Evolutionary conservation across 2,797 vertebrate genomes (phyloP), one percentile per base, ranked within the genome.

Genomic region (Poliocrania exsul): DNA sequence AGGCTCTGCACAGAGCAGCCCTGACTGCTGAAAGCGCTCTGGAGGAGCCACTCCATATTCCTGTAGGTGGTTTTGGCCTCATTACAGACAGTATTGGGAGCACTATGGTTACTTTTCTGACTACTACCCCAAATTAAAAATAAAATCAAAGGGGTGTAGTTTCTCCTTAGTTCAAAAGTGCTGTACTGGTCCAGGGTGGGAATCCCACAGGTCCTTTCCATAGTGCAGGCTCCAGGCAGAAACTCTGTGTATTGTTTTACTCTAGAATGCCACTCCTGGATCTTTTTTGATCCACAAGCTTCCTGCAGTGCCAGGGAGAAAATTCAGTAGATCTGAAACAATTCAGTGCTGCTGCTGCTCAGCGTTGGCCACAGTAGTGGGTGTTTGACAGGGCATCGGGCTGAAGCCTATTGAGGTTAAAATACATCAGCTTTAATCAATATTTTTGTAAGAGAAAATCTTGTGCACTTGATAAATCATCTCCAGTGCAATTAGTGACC

Each of bases 401-500:
- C 91, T 96, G 85, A 93, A 84, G 84, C 95, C 95, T 95, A 7
- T 70, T 91, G 96, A 97, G 96, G 96, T 96, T 97, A 97, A 97
- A 97, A 97, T 93, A 92, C 94, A 96, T 97, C 96, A 94, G 86
- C 88, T 94, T 96, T 95, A 95, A 98, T 98, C 97, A 97, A 98
- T 98, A 98, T 96, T 97, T 98, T 97, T 95, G 90, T 97, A 98
- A 97, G 97, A 96, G 97, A 93, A 97, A 93, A 95, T 93, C 93
- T 93, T 42, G 47, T 72, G 84, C 80, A 74, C 97, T 98, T 98
- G 97, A 99, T 99, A 99, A 99, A 99, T 99, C 98, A 98, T 98
- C 98, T 98, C 92, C 77, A 98, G 98, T 97, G 98, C 98, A 99
- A 99, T 99, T 99, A 99, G 99, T 98, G 98, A 98, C 98, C 98